Evolutionary conservation across 2,888 invertebrate species (phyloP).

Genomic region (Pilophorus perplexus): DNA sequence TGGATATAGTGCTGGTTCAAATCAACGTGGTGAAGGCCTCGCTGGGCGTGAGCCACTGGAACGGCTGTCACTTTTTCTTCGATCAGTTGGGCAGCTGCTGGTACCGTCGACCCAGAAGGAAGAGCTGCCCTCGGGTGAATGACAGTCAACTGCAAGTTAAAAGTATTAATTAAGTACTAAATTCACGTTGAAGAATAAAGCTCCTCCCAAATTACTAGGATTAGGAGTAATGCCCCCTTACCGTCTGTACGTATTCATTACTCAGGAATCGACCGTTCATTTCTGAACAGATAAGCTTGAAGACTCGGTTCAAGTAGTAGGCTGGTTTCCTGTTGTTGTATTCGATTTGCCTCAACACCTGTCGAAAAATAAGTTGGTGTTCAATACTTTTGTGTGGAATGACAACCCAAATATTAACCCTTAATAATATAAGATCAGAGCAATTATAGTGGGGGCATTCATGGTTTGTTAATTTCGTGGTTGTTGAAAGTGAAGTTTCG

Average conservation of each 20-base stretch:
- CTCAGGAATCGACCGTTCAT: conserved; percentile 89
- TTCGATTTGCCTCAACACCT: conserved; percentile 71
- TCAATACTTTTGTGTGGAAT: too few species aligned
- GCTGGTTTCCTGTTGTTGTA: conserved; percentile 97
- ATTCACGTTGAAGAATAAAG: background rate
- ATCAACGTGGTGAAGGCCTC: conserved; percentile 64
- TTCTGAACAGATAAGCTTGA: conserved; percentile 93
- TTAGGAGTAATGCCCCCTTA: too few species aligned
- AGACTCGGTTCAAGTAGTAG: conserved; percentile 90
- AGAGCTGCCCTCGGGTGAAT: conserved; percentile 72
- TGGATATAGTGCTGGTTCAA: conserved; percentile 56
- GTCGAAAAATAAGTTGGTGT: too few species aligned
- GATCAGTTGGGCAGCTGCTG: conserved; percentile 32
- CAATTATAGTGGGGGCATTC: too few species aligned
- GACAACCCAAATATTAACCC: too few species aligned
- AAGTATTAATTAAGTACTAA: too few species aligned
- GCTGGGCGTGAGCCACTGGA: conserved; percentile 60
- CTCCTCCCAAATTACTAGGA: too few species aligned
- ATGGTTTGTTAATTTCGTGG: too few species aligned
- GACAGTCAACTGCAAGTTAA: conserved; percentile 74
- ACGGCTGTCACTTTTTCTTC: conserved; percentile 47
- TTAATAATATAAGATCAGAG: too few species aligned
- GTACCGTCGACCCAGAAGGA: conserved; percentile 18
- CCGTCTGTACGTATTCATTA: conserved; percentile 92
- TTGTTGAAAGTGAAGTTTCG: too few species aligned